phyloP scores from a whole-genome alignment of 2,888 invertebrate species.

The Drosophila tripunctata region DNA sequence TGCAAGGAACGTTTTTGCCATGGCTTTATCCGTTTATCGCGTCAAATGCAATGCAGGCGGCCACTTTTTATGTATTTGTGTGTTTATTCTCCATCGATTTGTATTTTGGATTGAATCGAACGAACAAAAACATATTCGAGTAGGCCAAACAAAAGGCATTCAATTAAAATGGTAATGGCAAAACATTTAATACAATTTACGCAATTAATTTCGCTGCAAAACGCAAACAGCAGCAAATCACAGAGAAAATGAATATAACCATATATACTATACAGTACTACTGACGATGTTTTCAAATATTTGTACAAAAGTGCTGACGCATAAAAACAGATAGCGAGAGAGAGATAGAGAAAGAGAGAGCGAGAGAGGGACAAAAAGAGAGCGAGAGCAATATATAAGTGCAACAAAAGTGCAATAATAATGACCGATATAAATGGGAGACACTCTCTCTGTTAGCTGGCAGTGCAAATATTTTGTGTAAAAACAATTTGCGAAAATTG shows the following conservation, averaged over 20 bases:
- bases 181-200: slow-evolving; percentile 76
- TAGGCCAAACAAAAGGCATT: slow-evolving; percentile 68
- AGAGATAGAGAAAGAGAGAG: neutral
- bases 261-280: neutral
- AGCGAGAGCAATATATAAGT: slow-evolving; percentile 47
- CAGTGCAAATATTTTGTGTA: slow-evolving; percentile 60
- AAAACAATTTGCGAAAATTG: slow-evolving; percentile 70
- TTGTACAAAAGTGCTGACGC: slow-evolving; percentile 35
- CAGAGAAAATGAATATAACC: slow-evolving; percentile 1
- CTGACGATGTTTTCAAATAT: slow-evolving; percentile 36
- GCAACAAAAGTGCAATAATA: slow-evolving; percentile 68
- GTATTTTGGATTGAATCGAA: slow-evolving; percentile 41
- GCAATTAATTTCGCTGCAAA: slow-evolving; percentile 68
- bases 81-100: slow-evolving; percentile 24
- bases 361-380: neutral
- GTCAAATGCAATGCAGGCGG: slow-evolving; percentile 28
- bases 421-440: slow-evolving; percentile 60
- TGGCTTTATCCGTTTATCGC: slow-evolving; percentile 36
- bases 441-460: slow-evolving; percentile 10
- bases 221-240: slow-evolving; percentile 58
- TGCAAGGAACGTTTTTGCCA: slow-evolving; percentile 15
- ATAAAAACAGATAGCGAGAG: neutral
- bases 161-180: slow-evolving; percentile 66
- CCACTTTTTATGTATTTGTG: slow-evolving; percentile 1
- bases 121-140: slow-evolving; percentile 27